These are phyloP conservation scores for Heliconius congener DNA, from an alignment of 1,140 invertebrate species.

Conservation along the genomic window DNA sequence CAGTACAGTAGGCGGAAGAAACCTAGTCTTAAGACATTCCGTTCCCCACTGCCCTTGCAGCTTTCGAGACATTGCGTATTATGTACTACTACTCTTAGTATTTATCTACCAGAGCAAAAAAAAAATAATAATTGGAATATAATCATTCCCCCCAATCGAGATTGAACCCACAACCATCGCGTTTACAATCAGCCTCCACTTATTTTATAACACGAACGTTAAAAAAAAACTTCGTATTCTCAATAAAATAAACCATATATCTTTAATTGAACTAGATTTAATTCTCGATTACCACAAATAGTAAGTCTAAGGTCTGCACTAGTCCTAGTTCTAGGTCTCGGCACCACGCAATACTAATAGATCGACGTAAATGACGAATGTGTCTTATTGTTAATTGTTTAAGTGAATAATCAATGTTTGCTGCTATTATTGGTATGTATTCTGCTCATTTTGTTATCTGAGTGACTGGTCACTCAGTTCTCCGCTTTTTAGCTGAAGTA, in stretches of 20 bases:
- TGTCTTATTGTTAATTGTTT: background rate
- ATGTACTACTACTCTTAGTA: too few species aligned
- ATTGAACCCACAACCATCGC: too few species aligned
- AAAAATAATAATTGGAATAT: too few species aligned
- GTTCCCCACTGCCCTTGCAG: too few species aligned
- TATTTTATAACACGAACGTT: background rate
- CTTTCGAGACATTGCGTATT: too few species aligned
- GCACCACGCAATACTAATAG: background rate
- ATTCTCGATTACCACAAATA: conserved; percentile 19
- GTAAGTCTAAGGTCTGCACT: conserved; percentile 20
- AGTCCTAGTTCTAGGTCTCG: conserved; percentile 7
- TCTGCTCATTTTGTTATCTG: background rate
- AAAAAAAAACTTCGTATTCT: background rate
- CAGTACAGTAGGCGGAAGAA: too few species aligned
- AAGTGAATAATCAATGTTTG: conserved; percentile 18
- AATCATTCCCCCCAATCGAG: too few species aligned
- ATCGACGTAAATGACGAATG: conserved; percentile 13
- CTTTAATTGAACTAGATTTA: background rate
- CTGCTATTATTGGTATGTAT: conserved; percentile 19
- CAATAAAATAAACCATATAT: background rate
- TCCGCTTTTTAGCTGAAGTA: background rate
- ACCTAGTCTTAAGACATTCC: too few species aligned
- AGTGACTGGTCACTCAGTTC: background rate
- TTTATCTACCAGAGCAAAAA: too few species aligned
- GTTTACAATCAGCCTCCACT: background rate